Evolutionary conservation across 1,140 invertebrate species (phyloP).

Genomic region (Antheraea mylitta): DNA sequence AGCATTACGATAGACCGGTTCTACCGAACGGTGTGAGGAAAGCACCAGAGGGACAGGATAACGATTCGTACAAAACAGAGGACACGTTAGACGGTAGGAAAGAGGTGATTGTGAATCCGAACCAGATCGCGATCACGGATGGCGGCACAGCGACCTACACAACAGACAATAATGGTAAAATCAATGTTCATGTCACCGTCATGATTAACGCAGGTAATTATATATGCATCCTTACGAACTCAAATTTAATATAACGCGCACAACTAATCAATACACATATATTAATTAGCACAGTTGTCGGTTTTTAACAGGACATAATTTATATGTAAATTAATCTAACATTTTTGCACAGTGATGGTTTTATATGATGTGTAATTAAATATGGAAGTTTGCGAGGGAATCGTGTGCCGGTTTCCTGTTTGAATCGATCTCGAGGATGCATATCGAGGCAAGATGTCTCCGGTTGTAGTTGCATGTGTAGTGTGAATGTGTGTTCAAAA

Average conservation of each 20-base stretch:
- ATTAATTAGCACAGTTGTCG: conserved; percentile 6
- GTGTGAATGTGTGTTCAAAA: conserved; percentile 17
- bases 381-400: conserved; percentile 43
- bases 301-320: conserved; percentile 20
- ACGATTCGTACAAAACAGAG: conserved; percentile 82
- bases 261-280: conserved; percentile 33
- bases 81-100: conserved; percentile 80
- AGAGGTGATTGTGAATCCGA: conserved; percentile 58
- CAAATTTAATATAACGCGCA: conserved; percentile 50
- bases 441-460: conserved; percentile 74
- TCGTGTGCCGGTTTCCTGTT: conserved; percentile 40
- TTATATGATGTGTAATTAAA: conserved; percentile 17
- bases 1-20: conserved; percentile 47
- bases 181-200: conserved; percentile 92
- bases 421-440: conserved; percentile 64
- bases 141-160: conserved; percentile 79
- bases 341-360: conserved; percentile 61
- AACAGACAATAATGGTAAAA: conserved; percentile 91
- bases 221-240: conserved; percentile 76
- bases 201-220: conserved; percentile 84
- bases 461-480: conserved; percentile 49
- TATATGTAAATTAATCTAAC: conserved; percentile 43
- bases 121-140: conserved; percentile 71
- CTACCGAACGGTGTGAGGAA: conserved; percentile 77
- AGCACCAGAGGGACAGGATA: conserved; percentile 89